A percentile compares a stretch with the other conserved stretches of the same genome.
These are phyloP conservation scores for Cerastoderma edule DNA, from an alignment of 2,888 invertebrate species.

Conservation along the genomic window DNA sequence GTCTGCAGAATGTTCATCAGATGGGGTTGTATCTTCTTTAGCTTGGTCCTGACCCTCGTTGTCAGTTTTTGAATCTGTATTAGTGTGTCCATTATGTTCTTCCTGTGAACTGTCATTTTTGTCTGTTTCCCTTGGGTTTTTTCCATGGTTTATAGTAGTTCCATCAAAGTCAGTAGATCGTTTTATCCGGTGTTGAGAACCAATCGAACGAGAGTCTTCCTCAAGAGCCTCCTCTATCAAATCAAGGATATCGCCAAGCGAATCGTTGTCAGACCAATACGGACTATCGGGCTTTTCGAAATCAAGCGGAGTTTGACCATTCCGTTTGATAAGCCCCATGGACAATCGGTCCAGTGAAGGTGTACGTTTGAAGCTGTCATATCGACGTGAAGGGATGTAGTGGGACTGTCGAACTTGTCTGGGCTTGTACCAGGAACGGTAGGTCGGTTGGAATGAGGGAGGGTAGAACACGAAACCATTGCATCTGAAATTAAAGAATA, in stretches of 20 bases:
- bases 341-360: conserved; percentile 38
- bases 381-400: conserved; percentile 3
- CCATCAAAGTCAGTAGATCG: background rate
- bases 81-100: background rate
- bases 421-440: background rate
- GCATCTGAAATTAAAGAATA: too few relatives aligned
- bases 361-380: conserved; percentile 24
- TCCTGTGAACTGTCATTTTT: background rate
- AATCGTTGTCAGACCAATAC: background rate
- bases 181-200: background rate
- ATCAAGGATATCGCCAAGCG: background rate
- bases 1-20: background rate
- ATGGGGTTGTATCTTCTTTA: background rate
- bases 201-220: background rate
- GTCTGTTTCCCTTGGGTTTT: background rate
- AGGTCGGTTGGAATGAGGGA: conserved; percentile 18
- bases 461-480: conserved; percentile 19
- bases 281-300: background rate
- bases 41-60: background rate
- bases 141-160: background rate
- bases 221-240: background rate
- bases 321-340: conserved; percentile 42
- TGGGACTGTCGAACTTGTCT: background rate
- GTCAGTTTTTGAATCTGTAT: background rate
- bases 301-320: background rate